Percentiles rank a stretch among this genome's conserved stretches.
Conservation (phyloP, 2,113 vertebrate genomes). For the Zosterops japonicus region DNA sequence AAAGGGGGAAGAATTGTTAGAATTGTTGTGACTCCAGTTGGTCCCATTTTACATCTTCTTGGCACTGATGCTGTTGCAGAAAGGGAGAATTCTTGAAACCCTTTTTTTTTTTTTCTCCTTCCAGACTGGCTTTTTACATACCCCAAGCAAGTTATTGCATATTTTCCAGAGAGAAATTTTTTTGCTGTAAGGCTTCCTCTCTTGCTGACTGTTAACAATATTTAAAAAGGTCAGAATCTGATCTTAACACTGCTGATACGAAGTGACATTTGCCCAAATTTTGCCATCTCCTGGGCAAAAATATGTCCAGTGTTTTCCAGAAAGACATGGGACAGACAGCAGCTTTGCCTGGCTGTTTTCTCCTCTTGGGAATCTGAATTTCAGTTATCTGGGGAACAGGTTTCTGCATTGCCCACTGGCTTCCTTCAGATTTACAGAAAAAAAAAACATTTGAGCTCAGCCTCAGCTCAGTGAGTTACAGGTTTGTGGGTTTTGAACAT, state of each 20-base stretch:
- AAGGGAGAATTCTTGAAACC: neutral
- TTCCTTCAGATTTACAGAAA: neutral
- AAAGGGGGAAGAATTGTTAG: neutral
- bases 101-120: neutral
- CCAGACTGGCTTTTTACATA: conserved; percentile 8
- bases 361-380: neutral
- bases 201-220: conserved; percentile 37
- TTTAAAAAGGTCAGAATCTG: conserved; percentile 30
- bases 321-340: neutral
- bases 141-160: conserved; percentile 1
- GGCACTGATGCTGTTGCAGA: neutral
- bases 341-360: neutral
- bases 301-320: conserved; percentile 25
- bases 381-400: conserved; percentile 1
- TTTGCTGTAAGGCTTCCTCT: conserved; percentile 33
- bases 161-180: neutral
- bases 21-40: neutral
- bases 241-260: conserved; percentile 23
- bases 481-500: neutral
- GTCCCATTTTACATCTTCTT: conserved; percentile 3
- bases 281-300: conserved; percentile 48
- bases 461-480: neutral
- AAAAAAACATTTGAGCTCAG: neutral
- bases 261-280: conserved; percentile 47
- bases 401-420: conserved; percentile 8